phyloP scores from a whole-genome alignment of 2,113 vertebrate species.

The Verasper variegatus region DNA sequence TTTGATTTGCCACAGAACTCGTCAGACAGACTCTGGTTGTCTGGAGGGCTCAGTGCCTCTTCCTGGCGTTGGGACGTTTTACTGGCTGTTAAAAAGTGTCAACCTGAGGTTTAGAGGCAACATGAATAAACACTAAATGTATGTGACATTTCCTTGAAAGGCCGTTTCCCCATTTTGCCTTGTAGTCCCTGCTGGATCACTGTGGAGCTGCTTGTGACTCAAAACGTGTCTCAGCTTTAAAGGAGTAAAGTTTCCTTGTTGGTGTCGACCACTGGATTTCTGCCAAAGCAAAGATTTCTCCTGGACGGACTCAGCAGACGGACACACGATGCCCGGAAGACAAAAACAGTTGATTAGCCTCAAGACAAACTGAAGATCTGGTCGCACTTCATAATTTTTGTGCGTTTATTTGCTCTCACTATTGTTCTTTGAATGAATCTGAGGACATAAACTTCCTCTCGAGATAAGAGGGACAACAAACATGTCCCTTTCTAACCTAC shows the following conservation, averaged over 20 bases:
- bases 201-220: conserved; percentile 11
- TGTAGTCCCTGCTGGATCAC: conserved; percentile 58
- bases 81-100: conserved; percentile 12
- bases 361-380: conserved; percentile 10
- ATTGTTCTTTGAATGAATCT: not conserved
- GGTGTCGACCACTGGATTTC: not conserved
- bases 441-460: not conserved
- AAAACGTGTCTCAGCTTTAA: not conserved
- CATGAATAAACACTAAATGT: conserved; percentile 1
- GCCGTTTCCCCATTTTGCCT: conserved; percentile 34
- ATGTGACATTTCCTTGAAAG: conserved; percentile 14
- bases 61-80: conserved; percentile 38
- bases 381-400: not conserved
- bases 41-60: not conserved
- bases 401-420: too few relatives aligned
- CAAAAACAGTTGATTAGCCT: not conserved
- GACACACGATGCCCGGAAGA: not conserved
- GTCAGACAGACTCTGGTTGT: not conserved
- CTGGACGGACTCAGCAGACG: too few relatives aligned
- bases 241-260: not conserved
- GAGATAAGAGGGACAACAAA: too few relatives aligned
- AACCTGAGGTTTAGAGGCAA: not conserved
- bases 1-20: not conserved
- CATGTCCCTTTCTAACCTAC: not conserved
- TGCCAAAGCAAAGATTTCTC: not conserved